phyloP scores from a whole-genome alignment of 2,797 vertebrate species.

The Bovichtus variegatus region DNA sequence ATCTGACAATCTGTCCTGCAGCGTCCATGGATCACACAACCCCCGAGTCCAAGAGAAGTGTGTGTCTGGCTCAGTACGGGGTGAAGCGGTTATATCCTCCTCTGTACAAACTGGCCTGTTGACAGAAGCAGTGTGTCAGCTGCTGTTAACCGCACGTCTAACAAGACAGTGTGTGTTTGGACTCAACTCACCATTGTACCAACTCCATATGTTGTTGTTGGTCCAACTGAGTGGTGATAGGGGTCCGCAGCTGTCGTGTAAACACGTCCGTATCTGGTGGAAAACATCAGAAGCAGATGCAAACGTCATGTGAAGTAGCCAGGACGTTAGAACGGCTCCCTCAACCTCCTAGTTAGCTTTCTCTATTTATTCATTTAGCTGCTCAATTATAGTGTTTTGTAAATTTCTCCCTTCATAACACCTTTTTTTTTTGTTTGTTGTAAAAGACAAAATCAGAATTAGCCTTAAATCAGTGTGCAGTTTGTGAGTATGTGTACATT shows the following conservation, averaged over 20 bases:
- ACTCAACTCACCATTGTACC: slow-evolving; percentile 86
- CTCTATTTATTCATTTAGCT: background rate
- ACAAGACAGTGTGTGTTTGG: slow-evolving; percentile 5
- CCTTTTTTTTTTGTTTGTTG: background rate
- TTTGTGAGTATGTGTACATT: background rate
- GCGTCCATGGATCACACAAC: slow-evolving; percentile 48
- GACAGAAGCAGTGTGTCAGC: slow-evolving; percentile 50
- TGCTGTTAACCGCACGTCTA: slow-evolving; percentile 7
- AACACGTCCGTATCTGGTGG: slow-evolving; percentile 85
- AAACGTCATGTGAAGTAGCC: background rate
- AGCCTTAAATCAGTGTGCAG: background rate
- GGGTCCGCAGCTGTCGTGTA: slow-evolving; percentile 85
- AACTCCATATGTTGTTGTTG: slow-evolving; percentile 87
- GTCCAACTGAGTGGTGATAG: slow-evolving; percentile 88
- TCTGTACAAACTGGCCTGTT: slow-evolving; percentile 88
- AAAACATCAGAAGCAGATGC: slow-evolving; percentile 21
- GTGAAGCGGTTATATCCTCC: slow-evolving; percentile 90
- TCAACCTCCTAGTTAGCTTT: background rate
- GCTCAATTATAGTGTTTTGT: background rate
- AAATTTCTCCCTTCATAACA: too few relatives aligned
- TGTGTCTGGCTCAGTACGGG: slow-evolving; percentile 81
- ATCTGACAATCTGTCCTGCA: slow-evolving; percentile 63
- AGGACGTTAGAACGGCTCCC: background rate
- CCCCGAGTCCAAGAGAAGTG: slow-evolving; percentile 42
- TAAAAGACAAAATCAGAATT: background rate